A percentile compares a stretch with the other conserved stretches of the same genome.
Evolutionary conservation across 1,140 invertebrate species (phyloP).

Genomic region (Chironomus tepperi): DNA sequence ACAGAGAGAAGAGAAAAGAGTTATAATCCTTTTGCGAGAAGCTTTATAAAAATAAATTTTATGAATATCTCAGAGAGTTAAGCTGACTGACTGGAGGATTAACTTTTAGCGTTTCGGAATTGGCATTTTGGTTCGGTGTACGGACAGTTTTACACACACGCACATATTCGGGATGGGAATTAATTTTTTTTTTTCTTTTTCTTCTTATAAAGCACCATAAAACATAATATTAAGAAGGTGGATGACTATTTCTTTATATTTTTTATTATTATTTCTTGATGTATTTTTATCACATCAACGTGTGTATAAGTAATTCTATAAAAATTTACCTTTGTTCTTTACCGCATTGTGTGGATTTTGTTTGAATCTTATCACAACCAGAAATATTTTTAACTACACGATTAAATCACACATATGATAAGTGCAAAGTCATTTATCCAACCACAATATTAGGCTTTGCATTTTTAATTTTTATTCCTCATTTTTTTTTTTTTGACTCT

Average conservation of each 20-base stretch:
- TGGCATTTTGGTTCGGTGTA: neutral
- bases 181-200: neutral
- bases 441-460: neutral
- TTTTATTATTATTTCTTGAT: too few species aligned
- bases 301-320: too few species aligned
- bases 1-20: neutral
- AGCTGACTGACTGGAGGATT: constrained; percentile 20
- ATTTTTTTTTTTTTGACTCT: too few species aligned
- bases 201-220: too few species aligned
- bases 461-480: constrained; percentile 1
- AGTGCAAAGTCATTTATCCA: constrained; percentile 5
- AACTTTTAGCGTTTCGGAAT: constrained; percentile 22
- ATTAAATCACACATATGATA: neutral
- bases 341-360: too few species aligned
- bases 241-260: too few species aligned
- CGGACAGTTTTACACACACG: neutral
- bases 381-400: neutral
- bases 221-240: too few species aligned
- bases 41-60: constrained; percentile 15
- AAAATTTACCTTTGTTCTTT: too few species aligned
- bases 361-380: neutral
- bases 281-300: too few species aligned
- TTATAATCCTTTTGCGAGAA: constrained; percentile 1
- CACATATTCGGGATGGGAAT: neutral
- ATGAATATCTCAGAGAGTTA: constrained; percentile 11